These are phyloP conservation scores for Myocastor coypus DNA, from an alignment of 2,113 vertebrate genomes.

Conservation along the genomic window DNA sequence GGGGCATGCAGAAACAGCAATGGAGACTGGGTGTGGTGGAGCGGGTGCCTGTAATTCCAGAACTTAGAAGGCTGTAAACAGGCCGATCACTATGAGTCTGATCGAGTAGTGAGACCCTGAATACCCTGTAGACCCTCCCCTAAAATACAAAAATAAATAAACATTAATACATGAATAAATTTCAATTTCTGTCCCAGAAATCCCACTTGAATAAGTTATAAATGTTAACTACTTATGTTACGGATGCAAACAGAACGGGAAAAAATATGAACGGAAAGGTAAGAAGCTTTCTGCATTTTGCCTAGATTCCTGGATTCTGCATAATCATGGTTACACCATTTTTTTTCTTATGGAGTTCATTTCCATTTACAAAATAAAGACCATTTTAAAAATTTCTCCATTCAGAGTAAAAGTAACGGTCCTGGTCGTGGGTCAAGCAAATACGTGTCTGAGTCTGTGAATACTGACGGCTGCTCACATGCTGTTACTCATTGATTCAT, in stretches of 20 bases:
- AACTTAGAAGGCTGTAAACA: too few relatives aligned
- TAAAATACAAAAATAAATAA: not conserved
- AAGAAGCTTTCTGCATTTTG: not conserved
- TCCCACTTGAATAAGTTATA: not conserved
- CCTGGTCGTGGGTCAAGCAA: not conserved
- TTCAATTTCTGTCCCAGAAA: not conserved
- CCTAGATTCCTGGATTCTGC: not conserved
- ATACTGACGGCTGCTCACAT: not conserved
- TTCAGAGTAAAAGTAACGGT: not conserved
- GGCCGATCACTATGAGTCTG: too few relatives aligned
- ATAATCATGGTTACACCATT: not conserved
- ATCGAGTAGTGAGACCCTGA: too few relatives aligned
- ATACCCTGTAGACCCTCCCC: too few relatives aligned
- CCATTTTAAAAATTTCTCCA: not conserved
- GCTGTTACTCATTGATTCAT: not conserved
- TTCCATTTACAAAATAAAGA: conserved; percentile 7
- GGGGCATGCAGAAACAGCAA: too few relatives aligned
- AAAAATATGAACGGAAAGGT: not conserved
- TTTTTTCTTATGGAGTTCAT: not conserved
- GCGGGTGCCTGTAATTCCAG: too few relatives aligned
- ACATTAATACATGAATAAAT: not conserved
- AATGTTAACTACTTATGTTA: not conserved
- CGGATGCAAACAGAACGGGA: not conserved
- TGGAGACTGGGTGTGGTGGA: too few relatives aligned
- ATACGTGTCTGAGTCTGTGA: not conserved